Evolutionary conservation across 2,113 vertebrate species (phyloP).

Genomic region (Arvicanthis niloticus): DNA sequence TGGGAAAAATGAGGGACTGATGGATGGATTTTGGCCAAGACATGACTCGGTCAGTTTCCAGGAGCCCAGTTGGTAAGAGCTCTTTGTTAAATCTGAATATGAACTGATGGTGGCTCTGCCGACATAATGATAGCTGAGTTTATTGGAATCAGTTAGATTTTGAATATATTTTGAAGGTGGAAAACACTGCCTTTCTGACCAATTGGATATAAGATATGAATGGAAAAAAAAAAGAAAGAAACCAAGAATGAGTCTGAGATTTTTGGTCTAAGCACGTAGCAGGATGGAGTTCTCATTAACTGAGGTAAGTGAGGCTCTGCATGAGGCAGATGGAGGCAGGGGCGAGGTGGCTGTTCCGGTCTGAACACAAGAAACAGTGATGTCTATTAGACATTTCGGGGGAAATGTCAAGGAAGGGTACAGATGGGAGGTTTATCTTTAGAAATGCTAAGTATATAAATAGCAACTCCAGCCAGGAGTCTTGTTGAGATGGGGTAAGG

Average conservation of each 20-base stretch:
- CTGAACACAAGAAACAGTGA: neutral
- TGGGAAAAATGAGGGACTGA: neutral
- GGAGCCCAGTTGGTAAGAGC: neutral
- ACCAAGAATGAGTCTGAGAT: neutral
- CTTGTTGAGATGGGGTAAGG: neutral
- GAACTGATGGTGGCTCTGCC: neutral
- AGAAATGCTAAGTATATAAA: neutral
- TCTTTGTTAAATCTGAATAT: neutral
- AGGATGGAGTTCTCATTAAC: neutral
- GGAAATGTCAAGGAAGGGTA: neutral
- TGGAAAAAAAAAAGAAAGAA: neutral
- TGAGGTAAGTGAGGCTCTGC: too few relatives aligned
- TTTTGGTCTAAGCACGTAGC: neutral
- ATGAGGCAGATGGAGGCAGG: neutral
- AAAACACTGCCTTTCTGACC: neutral
- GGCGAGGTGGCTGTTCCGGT: neutral
- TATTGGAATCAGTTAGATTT: neutral
- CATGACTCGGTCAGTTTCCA: neutral
- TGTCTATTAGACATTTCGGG: neutral
- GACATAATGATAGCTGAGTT: neutral
- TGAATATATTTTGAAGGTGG: neutral
- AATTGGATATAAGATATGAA: neutral
- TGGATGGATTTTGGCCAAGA: neutral
- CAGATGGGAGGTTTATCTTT: neutral
- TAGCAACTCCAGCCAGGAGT: neutral